A percentile compares a stretch with the other conserved stretches of the same genome.
Evolutionary conservation across 2,797 vertebrate species (phyloP).

Genomic region (Gobionotothen gibberifrons): DNA sequence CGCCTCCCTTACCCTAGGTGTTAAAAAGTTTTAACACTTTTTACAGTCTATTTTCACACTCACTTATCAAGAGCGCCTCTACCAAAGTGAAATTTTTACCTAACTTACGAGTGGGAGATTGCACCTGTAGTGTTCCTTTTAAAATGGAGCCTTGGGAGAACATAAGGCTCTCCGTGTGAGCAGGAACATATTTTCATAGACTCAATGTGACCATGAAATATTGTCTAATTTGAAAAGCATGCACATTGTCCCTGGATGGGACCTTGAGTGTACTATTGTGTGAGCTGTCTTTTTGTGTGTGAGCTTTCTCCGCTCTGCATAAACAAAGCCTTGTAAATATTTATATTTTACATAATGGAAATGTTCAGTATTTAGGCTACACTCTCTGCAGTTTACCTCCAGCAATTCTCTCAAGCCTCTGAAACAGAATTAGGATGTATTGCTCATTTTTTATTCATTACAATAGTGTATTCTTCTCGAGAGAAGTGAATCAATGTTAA

Average conservation of each 20-base stretch:
- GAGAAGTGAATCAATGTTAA: neutral
- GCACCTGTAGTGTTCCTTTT: neutral
- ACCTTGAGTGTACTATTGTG: neutral
- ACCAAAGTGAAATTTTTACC: neutral
- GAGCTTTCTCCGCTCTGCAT: neutral
- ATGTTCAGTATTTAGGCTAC: neutral
- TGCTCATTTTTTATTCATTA: slow-evolving; percentile 23
- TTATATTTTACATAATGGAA: neutral
- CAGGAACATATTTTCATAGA: slow-evolving; percentile 17
- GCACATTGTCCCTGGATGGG: slow-evolving; percentile 3
- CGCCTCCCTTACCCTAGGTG: neutral
- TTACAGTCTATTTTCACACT: neutral
- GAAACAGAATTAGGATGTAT: slow-evolving; percentile 7
- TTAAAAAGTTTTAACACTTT: neutral
- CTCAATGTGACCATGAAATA: slow-evolving; percentile 22
- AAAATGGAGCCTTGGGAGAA: slow-evolving; percentile 8
- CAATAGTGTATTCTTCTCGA: neutral
- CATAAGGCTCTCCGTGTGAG: neutral
- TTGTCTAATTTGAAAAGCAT: slow-evolving; percentile 18
- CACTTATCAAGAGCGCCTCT: neutral
- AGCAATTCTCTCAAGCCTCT: neutral
- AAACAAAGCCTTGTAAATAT: neutral
- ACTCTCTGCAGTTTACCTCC: slow-evolving; percentile 4
- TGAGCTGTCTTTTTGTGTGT: neutral
- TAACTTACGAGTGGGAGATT: neutral